Percentiles rank a stretch among this genome's conserved stretches.
These are phyloP conservation scores for Sternotherus odoratus DNA, from an alignment of 2,797 vertebrate species.

Conservation along the genomic window DNA sequence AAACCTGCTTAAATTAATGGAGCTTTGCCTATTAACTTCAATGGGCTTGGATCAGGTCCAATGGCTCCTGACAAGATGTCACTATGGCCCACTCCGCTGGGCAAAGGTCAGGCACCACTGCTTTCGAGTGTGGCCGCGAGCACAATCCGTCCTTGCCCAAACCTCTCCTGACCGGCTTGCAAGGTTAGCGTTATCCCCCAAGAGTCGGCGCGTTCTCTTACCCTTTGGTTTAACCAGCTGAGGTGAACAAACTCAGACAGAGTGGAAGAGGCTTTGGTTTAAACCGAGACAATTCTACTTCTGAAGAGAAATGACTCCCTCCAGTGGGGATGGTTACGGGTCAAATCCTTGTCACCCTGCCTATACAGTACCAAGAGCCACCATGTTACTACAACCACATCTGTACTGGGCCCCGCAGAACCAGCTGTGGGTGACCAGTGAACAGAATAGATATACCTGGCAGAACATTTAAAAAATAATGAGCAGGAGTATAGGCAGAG, in stretches of 20 bases:
- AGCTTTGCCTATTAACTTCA: background rate
- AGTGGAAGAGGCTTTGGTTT: background rate
- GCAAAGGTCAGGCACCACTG: background rate
- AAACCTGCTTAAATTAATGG: background rate
- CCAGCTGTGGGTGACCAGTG: conserved; percentile 11
- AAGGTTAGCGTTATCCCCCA: background rate
- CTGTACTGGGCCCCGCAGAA: conserved; percentile 2
- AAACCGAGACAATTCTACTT: conserved; percentile 19
- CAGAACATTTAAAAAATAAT: background rate
- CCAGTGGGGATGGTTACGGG: background rate
- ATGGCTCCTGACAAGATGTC: background rate
- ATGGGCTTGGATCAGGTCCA: background rate
- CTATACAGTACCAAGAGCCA: conserved; percentile 11
- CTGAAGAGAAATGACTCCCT: background rate
- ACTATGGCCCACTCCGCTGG: background rate
- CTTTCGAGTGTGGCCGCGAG: background rate
- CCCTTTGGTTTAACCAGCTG: background rate
- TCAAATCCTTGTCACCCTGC: background rate
- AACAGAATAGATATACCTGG: background rate
- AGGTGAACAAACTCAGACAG: background rate
- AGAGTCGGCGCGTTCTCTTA: background rate
- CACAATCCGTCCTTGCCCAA: background rate
- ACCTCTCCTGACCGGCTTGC: background rate
- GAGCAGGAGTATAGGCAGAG: background rate
- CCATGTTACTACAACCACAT: background rate